Percentiles rank a stretch among this genome's conserved stretches.
Evolutionary conservation across 2,888 invertebrate genomes (phyloP).

Genomic region (Ormyrus rosae): DNA sequence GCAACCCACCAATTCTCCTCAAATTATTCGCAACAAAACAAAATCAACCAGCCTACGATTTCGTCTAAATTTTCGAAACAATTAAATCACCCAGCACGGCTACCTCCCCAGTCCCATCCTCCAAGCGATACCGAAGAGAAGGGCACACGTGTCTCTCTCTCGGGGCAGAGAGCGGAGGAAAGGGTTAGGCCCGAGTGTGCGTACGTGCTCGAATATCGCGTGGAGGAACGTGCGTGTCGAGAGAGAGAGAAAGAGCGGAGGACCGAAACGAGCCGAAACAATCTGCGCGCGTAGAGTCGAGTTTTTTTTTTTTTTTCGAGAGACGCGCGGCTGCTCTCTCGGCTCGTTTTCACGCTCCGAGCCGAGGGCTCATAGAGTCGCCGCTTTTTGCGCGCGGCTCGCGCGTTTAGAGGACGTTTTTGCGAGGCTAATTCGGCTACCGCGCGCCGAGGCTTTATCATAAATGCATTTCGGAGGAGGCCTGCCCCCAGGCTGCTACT

Average conservation of each 20-base stretch:
- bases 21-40: too few relatives aligned
- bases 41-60: too few relatives aligned
- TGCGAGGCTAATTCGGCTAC: slow-evolving; percentile 34
- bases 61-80: slow-evolving; percentile 18
- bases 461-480: slow-evolving; percentile 15
- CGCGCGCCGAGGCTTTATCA: slow-evolving; percentile 49
- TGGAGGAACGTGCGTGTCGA: slow-evolving; percentile 36
- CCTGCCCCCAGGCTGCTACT: background rate
- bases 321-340: slow-evolving; percentile 18
- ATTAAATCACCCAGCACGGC: slow-evolving; percentile 14
- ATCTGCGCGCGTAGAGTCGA: slow-evolving; percentile 58
- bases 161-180: background rate
- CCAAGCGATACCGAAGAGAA: too few relatives aligned
- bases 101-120: too few relatives aligned
- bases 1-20: too few relatives aligned
- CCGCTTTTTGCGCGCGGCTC: slow-evolving; percentile 16
- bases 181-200: slow-evolving; percentile 35
- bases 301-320: slow-evolving; percentile 57
- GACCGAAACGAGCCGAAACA: slow-evolving; percentile 44
- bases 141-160: background rate
- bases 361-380: slow-evolving; percentile 43
- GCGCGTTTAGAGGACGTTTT: slow-evolving; percentile 37
- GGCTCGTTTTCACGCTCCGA: slow-evolving; percentile 64
- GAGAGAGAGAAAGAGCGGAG: background rate
- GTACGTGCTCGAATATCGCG: slow-evolving; percentile 46